phyloP scores from a whole-genome alignment of 2,113 vertebrate species.

The Cyphomyrus discorhynchus region DNA sequence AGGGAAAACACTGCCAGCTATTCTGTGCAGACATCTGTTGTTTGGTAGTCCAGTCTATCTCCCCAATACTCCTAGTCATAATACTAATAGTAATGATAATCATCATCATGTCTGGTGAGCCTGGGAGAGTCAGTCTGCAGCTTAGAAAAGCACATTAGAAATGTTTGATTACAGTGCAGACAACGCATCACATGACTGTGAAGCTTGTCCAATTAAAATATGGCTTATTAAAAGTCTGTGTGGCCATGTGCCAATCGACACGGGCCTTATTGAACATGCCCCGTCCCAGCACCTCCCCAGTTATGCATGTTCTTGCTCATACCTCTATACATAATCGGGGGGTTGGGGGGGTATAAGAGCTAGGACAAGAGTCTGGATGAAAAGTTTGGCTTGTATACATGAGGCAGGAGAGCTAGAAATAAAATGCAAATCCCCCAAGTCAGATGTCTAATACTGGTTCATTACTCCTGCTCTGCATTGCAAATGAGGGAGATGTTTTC shows the following conservation, averaged over 20 bases:
- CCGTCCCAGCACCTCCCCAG: neutral
- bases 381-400: neutral
- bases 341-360: neutral
- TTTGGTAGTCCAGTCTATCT: neutral
- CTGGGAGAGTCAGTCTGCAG: neutral
- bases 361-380: neutral
- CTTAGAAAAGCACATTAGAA: neutral
- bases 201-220: neutral
- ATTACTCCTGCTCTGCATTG: slow-evolving; percentile 22
- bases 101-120: neutral
- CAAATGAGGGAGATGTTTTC: slow-evolving; percentile 20
- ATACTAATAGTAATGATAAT: neutral
- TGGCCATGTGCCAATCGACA: neutral
- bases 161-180: neutral
- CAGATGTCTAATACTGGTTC: neutral
- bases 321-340: neutral
- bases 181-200: neutral
- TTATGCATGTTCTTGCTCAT: neutral
- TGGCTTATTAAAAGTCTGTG: neutral
- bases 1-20: neutral
- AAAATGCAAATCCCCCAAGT: slow-evolving; percentile 17
- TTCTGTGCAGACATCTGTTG: neutral
- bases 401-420: slow-evolving; percentile 7
- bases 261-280: neutral
- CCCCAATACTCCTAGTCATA: neutral